These are phyloP conservation scores for Probaryconus sp. DNA, from an alignment of 1,140 invertebrate species.

Conservation along the genomic window DNA sequence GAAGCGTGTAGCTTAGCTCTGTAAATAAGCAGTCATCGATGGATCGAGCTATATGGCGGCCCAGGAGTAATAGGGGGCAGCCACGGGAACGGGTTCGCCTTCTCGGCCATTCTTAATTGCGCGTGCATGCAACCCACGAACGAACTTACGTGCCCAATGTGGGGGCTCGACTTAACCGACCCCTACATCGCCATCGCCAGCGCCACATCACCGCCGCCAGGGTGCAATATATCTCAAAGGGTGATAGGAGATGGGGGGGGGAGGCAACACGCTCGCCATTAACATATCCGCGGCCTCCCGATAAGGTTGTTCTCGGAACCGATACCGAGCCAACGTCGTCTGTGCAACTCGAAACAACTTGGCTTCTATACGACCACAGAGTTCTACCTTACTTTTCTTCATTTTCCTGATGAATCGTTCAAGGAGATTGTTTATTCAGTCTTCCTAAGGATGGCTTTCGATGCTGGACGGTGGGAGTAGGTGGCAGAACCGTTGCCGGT, in stretches of 20 bases:
- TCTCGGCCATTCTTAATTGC: slow-evolving; percentile 71
- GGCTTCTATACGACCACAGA: slow-evolving; percentile 40
- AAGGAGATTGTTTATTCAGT: too few relatives aligned
- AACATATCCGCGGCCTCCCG: slow-evolving; percentile 75
- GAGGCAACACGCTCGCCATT: slow-evolving; percentile 73
- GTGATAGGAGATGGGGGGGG: slow-evolving; percentile 50
- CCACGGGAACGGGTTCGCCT: slow-evolving; percentile 31
- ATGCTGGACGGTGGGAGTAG: too few relatives aligned
- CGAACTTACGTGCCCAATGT: slow-evolving; percentile 8
- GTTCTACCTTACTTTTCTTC: slow-evolving; percentile 21
- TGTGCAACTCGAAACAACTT: slow-evolving; percentile 50
- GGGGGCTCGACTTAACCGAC: slow-evolving; percentile 18
- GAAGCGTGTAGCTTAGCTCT: slow-evolving; percentile 50
- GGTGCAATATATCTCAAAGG: slow-evolving; percentile 73
- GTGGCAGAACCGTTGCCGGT: too few relatives aligned
- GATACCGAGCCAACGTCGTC: slow-evolving; percentile 61
- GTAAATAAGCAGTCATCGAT: slow-evolving; percentile 56
- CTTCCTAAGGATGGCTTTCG: too few relatives aligned
- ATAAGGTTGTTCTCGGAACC: slow-evolving; percentile 76
- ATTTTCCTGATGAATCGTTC: slow-evolving; percentile 21
- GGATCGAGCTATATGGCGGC: slow-evolving; percentile 50
- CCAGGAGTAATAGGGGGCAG: slow-evolving; percentile 13
- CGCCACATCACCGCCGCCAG: slow-evolving; percentile 55
- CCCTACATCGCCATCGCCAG: slow-evolving; percentile 12
- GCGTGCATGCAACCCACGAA: slow-evolving; percentile 67